Conservation (phyloP, 2,113 vertebrate species). For the Elaphurus davidianus region DNA sequence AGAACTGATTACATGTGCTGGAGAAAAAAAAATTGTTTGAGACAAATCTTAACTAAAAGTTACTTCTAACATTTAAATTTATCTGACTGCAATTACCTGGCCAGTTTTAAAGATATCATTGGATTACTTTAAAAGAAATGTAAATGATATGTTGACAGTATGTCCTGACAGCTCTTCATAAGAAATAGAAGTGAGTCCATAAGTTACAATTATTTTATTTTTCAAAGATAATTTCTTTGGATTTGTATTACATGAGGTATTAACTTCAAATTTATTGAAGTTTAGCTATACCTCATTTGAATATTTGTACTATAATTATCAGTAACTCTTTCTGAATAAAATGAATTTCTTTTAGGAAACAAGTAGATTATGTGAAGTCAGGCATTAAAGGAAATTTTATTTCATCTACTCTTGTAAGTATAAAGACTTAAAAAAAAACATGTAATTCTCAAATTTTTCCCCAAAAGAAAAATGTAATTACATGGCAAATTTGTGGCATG, state of each 20-base stretch:
- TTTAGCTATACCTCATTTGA: not conserved
- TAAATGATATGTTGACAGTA: not conserved
- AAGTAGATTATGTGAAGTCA: not conserved
- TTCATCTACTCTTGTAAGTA: not conserved
- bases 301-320: not conserved
- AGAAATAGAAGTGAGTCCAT: not conserved
- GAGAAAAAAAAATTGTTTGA: not conserved
- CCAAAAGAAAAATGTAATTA: constrained; percentile 51
- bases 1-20: not conserved
- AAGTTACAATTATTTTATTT: not conserved
- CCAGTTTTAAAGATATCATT: not conserved
- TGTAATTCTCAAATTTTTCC: constrained; percentile 38
- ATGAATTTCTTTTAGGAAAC: constrained; percentile 6
- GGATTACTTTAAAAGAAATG: constrained; percentile 6
- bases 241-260: not conserved
- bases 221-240: not conserved
- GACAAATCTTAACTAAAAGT: not conserved
- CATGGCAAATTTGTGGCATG: constrained; percentile 48
- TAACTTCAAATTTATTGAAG: constrained; percentile 25
- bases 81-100: not conserved
- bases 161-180: not conserved
- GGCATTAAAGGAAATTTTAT: not conserved
- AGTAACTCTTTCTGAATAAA: not conserved
- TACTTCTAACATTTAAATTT: not conserved
- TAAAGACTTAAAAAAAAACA: not conserved